Conservation (phyloP, 2,113 vertebrate species). For the Pelvicachromis taeniatus region DNA sequence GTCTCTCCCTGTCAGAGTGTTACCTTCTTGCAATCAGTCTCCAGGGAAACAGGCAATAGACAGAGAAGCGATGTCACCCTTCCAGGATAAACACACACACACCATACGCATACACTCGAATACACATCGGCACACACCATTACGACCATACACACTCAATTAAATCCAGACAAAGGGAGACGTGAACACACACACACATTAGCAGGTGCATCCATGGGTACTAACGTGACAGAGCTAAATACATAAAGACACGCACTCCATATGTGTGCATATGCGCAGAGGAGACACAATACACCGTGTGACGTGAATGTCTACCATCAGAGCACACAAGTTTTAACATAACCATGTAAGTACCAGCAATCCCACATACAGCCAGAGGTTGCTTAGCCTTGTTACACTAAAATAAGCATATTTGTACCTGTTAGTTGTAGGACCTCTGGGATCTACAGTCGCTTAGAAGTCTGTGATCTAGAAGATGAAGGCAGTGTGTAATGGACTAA, state of each 20-base stretch:
- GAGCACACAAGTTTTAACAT: constrained; percentile 26
- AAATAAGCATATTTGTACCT: constrained; percentile 37
- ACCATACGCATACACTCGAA: constrained; percentile 37
- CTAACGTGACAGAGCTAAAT: constrained; percentile 11
- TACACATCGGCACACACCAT: constrained; percentile 57
- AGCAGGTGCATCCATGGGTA: constrained; percentile 31
- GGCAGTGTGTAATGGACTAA: neutral
- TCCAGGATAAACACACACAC: constrained; percentile 30
- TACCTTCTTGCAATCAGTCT: constrained; percentile 65
- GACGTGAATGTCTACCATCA: constrained; percentile 4
- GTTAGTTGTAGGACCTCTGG: constrained; percentile 34
- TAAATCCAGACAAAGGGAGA: constrained; percentile 53
- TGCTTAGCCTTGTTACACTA: constrained; percentile 7
- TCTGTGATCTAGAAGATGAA: constrained; percentile 37
- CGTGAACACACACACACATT: constrained; percentile 5
- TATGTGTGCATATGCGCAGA: constrained; percentile 4
- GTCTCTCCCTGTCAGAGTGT: constrained; percentile 49
- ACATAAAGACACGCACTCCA: neutral
- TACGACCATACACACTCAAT: constrained; percentile 60
- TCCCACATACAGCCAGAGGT: neutral
- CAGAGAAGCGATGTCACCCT: constrained; percentile 51
- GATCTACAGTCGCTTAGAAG: constrained; percentile 12
- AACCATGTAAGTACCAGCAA: constrained; percentile 7
- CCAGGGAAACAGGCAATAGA: constrained; percentile 66
- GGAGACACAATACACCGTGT: neutral